phyloP scores from a whole-genome alignment of 2,888 invertebrate genomes.

The Itoplectis maculator region DNA sequence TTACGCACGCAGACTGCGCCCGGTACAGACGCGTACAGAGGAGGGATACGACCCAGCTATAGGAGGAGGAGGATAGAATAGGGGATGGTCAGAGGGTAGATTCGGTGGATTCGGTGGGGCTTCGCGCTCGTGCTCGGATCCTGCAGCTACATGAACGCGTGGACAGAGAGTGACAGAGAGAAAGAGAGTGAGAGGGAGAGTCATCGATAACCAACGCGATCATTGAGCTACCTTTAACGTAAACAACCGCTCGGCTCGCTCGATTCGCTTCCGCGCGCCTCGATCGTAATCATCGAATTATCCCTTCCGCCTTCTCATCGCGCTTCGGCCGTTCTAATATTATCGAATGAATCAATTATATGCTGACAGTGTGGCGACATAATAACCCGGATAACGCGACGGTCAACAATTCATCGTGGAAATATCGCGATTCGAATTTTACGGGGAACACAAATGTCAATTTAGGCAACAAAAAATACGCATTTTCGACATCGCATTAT shows the following conservation, averaged over 20 bases:
- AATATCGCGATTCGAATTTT: background rate
- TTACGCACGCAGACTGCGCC: background rate
- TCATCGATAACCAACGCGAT: slow-evolving; percentile 62
- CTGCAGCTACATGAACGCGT: slow-evolving; percentile 41
- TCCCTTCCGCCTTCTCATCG: slow-evolving; percentile 35
- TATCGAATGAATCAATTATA: slow-evolving; percentile 15
- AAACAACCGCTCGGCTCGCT: slow-evolving; percentile 46
- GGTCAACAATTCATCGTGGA: background rate
- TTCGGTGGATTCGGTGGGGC: slow-evolving; percentile 21
- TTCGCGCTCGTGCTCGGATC: slow-evolving; percentile 42
- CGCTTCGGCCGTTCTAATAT: slow-evolving; percentile 24
- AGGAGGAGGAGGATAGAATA: slow-evolving; percentile 37
- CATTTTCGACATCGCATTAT: too few relatives aligned
- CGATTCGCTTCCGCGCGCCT: slow-evolving; percentile 28
- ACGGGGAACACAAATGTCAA: background rate
- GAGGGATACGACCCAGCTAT: slow-evolving; percentile 35
- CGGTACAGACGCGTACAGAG: slow-evolving; percentile 30
- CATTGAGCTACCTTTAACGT: slow-evolving; percentile 54
- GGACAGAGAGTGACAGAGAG: too few relatives aligned
- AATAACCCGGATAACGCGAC: background rate
- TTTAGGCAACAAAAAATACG: background rate
- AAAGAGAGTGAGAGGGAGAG: too few relatives aligned
- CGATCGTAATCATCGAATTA: slow-evolving; percentile 57
- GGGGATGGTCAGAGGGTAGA: too few relatives aligned
- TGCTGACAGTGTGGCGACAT: background rate